Evolutionary conservation across 35 echinoderm and acorn worm genomes (phyloP), one percentile per base, ranked within the genome.

Genomic region (Amphiura filiformis): DNA sequence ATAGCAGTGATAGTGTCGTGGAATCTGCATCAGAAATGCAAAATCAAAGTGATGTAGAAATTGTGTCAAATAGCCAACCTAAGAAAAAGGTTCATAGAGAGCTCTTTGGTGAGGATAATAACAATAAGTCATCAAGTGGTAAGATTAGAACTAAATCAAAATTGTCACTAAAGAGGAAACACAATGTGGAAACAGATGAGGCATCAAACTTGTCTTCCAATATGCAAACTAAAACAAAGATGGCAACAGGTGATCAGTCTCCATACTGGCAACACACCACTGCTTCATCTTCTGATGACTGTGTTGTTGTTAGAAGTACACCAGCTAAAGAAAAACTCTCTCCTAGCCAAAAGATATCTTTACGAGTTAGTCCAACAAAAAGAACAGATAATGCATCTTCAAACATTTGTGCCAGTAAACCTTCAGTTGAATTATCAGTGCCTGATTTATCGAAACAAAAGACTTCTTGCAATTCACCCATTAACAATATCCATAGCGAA

Each of bases 71-170:
- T 11, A 31, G 23, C 1, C 39, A 36, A 41, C 18, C 76, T 15
- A 57, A 61, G 39, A 77, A 86, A 84, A 39, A 81, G 1, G 86
- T 78, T 30, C 32, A 76, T 20, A 82, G 86, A 47, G 57, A 87
- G 79, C 75, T 75, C 39, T 79, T 92, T 31, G 81, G 26, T n/a
- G 61, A 80, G 15, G 85, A 70, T 35, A 75, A 78, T 13, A 91
- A 80, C 56, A 80, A 84, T 17, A 41, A 79, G 9, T 40, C 52
- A 36, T 85, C 56, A 26, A 39, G 77, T 14, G 61, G 80, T 33
- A 80, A 75, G 35, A 32, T 39, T 35, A 41, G 82, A 17, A 36
- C 84, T 4, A 80, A 36, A 5, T 39, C 34, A 12, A 80, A 39
- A 36, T 36, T 80, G 18, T 39, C 78, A 34, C 78, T 80, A 5